phyloP scores from a whole-genome alignment of 2,113 vertebrate species.

The Odontophorus gujanensis region DNA sequence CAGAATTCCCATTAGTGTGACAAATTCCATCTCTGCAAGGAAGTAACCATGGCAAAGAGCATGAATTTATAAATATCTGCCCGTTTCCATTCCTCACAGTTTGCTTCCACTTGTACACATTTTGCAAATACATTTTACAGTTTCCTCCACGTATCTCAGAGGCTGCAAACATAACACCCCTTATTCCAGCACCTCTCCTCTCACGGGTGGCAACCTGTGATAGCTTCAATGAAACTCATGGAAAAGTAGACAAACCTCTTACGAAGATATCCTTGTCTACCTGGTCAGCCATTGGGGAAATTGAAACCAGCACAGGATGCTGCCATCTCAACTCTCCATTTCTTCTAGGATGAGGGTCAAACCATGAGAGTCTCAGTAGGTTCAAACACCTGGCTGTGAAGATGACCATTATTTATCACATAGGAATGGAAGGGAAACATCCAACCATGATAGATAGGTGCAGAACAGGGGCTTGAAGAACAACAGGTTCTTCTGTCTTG shows the following conservation, averaged over 20 bases:
- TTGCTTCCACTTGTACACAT: not conserved
- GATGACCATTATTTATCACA: not conserved
- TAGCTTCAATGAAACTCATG: not conserved
- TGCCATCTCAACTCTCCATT: not conserved
- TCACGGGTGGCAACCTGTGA: not conserved
- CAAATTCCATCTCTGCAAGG: not conserved
- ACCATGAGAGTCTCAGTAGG: not conserved
- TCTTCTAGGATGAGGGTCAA: not conserved
- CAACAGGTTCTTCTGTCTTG: not conserved
- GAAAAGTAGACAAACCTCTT: not conserved
- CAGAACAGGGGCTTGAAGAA: not conserved
- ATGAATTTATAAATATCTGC: not conserved
- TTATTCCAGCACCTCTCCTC: not conserved
- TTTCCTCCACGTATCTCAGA: not conserved
- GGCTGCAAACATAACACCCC: not conserved
- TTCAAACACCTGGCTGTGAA: accelerated
- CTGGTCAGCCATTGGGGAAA: too few species aligned
- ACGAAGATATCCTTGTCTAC: not conserved
- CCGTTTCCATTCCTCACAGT: not conserved
- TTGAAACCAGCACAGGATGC: not conserved
- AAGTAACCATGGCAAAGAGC: not conserved
- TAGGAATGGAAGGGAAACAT: not conserved
- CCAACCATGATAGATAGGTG: not conserved
- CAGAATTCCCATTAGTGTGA: not conserved
- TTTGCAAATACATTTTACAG: not conserved